A percentile compares a stretch with the other conserved stretches of the same genome.
phyloP scores from a whole-genome alignment of 2,797 vertebrate species.

The Betta splendens region DNA sequence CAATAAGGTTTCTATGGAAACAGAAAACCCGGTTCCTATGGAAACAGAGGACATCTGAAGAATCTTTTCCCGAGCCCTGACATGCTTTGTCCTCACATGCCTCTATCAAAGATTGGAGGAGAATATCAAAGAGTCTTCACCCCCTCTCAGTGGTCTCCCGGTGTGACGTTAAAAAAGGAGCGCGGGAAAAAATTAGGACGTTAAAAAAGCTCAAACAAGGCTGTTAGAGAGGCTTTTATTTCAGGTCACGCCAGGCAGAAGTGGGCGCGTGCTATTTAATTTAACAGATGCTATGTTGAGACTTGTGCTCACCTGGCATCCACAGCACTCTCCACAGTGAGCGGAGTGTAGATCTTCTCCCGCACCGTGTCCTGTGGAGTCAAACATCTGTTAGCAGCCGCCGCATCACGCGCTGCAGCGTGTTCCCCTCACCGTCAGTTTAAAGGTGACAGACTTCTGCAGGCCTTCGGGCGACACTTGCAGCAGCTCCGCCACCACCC shows the following conservation, averaged over 20 bases:
- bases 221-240: conserved; percentile 24
- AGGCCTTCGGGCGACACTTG: conserved; percentile 92
- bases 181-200: conserved; percentile 15
- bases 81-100: conserved; percentile 72
- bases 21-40: conserved; percentile 75
- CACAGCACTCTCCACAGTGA: conserved; percentile 93
- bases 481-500: conserved; percentile 90
- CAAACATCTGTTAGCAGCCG: conserved; percentile 28
- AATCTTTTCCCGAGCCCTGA: conserved; percentile 58
- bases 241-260: conserved; percentile 24
- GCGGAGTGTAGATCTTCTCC: conserved; percentile 94
- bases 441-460: conserved; percentile 94
- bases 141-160: conserved; percentile 31
- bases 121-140: conserved; percentile 59
- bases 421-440: conserved; percentile 86
- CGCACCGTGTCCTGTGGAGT: conserved; percentile 85
- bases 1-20: conserved; percentile 77
- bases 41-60: conserved; percentile 78
- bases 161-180: conserved; percentile 35
- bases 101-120: conserved; percentile 63
- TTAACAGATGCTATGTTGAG: conserved; percentile 26
- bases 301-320: conserved; percentile 88
- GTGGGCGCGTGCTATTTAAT: conserved; percentile 15
- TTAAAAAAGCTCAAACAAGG: conserved; percentile 33
- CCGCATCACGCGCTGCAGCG: conserved; percentile 1